Evolutionary conservation across 1,140 invertebrate species (phyloP), one percentile per base, ranked within the genome.

Genomic region (Pseudoatta argentina): DNA sequence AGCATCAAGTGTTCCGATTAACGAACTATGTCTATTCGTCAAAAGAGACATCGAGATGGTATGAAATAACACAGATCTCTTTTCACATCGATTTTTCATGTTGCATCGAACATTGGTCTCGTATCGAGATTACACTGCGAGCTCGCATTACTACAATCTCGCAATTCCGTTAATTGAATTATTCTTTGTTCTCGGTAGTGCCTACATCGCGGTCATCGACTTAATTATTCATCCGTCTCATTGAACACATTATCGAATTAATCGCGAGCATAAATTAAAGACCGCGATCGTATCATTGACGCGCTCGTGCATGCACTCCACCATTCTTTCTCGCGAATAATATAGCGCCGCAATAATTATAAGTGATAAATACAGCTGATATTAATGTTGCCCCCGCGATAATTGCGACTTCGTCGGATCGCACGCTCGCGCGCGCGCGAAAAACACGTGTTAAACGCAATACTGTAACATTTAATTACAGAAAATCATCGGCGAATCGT

Each of bases 391-490:
- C 51, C 44, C 16, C 12, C 21, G 10, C n/a, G 27, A 71, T 89
- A 89, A 89, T 89, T 87, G 76, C 72, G 59, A 89, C 63, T 78
- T 51, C 39, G 55, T 73, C 24, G 55, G 55, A 21, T n/a, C 27
- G 27, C 44, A 44, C 61, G 39, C 8, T 18, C 51, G 8, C 48
- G n/a, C 63, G 59, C 77, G 87, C 86, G 85, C 48, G 79, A 67
- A 71, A 89, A 85, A 90, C 79, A 87, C 79, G 86, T 89, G 88
- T 79, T 87, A 85, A 87, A 90, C 63, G 79, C 72, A 75, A 87
- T 73, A 66, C 30, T 73, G 44, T 77, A 89, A 87, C 67, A 72
- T 69, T 69, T 77, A 88, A 88, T 83, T 83, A 75, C 86, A 67
- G 78, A 78, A 87, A 87, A 88, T 89, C 86, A 89, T 89, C 88